Percentiles rank a stretch among this genome's conserved stretches.
Evolutionary conservation across 2,797 vertebrate species (phyloP).

Genomic region (Acomys russatus): DNA sequence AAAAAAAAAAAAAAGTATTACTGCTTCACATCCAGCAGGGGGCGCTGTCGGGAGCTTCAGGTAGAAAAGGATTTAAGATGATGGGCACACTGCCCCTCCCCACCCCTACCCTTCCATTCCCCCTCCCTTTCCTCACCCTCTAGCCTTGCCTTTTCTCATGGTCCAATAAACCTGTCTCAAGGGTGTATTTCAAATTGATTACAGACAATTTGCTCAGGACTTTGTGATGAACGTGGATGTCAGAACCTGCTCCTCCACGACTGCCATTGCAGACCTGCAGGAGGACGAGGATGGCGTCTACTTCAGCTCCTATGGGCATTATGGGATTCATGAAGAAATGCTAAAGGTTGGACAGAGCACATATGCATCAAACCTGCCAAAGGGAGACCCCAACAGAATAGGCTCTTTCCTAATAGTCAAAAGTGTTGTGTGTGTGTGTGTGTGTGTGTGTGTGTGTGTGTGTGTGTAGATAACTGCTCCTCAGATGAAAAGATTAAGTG

Average conservation of each 20-base stretch:
- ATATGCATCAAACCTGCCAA: slow-evolving; percentile 4
- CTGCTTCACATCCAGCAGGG: slow-evolving; percentile 86
- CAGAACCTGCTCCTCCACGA: slow-evolving; percentile 83
- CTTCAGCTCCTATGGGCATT: slow-evolving; percentile 98
- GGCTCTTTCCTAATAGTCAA: slow-evolving; percentile 58
- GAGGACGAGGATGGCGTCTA: slow-evolving; percentile 97
- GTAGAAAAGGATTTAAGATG: slow-evolving; percentile 72
- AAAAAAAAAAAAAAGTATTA: too few species aligned
- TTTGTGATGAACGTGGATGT: slow-evolving; percentile 95
- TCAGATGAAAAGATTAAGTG: slow-evolving; percentile 23
- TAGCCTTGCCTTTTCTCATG: slow-evolving; percentile 74
- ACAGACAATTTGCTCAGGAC: slow-evolving; percentile 94
- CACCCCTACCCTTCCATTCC: not conserved
- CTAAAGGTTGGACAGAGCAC: slow-evolving; percentile 94
- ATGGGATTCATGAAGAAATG: slow-evolving; percentile 98
- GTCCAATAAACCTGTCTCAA: slow-evolving; percentile 85
- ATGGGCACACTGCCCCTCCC: not conserved
- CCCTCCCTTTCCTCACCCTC: slow-evolving; percentile 19
- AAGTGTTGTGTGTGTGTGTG: not conserved
- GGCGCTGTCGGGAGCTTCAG: slow-evolving; percentile 80
- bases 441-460: not conserved
- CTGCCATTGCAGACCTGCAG: slow-evolving; percentile 91
- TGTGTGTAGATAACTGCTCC: not conserved
- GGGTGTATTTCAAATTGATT: slow-evolving; percentile 91
- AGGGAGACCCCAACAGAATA: slow-evolving; percentile 59